Base-by-base conservation (phyloP, 2,797 vertebrate genomes). In the Pantherophis vulpinus region DNA sequence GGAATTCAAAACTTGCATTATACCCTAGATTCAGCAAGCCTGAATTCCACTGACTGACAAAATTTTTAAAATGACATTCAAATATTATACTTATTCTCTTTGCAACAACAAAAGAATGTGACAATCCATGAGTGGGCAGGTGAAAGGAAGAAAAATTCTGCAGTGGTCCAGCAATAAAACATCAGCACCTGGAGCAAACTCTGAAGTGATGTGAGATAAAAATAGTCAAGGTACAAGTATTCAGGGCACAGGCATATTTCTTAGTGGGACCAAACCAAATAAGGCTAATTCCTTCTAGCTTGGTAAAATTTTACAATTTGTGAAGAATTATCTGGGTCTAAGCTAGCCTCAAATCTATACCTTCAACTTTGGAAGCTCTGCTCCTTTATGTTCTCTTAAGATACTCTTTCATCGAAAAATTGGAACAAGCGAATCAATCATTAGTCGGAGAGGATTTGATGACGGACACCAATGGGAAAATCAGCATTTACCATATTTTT, bases 131-230 rank as follows among this genome's bases (percentile, higher is more conserved):
- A 32, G 29, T 86, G 11, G 59, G 92, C 32, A 94, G 91, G 91
- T 93, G 94, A 91, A 94, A 88, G 87, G 55, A 37, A 91, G 87
- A 2, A 32, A 87, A 8, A 63, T 12, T 2, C 0, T 2, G 47
- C 91, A 86, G 91, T 91, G 87, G 92, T 87, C 18, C 93, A 93
- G 94, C 74, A 93, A 92, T 94, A 86, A 93, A 94, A 90, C 42
- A 60, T 90, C 74, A 74, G 0, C 20, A 91, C 79, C 0, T 14
- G 55, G 90, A 94, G 93, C 90, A 92, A 93, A 90, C 86, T 90
- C 66, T 93, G 88, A 86, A 93, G 90, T 29, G 58, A 91, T 5
- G 2, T 0, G 37, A 96, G 94, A 95, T 95, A 96, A 95, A 90
- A 42, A 93, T 74, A n/a, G 88, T 74, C 70, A 8, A 12, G 27